These are phyloP conservation scores for Procavia capensis DNA, from an alignment of 2,113 vertebrate genomes.

Conservation along the genomic window DNA sequence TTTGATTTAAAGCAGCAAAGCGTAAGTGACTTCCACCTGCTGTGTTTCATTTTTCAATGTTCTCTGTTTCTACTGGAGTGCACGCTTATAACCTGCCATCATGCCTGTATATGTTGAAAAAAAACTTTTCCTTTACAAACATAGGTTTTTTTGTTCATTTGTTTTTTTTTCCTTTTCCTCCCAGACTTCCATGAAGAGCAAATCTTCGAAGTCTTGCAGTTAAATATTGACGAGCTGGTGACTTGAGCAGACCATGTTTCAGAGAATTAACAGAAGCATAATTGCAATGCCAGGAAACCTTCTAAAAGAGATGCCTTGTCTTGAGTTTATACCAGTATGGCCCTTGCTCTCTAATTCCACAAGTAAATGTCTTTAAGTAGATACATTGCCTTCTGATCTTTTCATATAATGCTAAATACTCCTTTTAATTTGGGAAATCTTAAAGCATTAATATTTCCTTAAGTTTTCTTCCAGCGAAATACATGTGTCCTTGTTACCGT, in stretches of 20 bases:
- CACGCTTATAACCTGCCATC: not conserved
- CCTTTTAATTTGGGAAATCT: not conserved
- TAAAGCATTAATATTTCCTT: not conserved
- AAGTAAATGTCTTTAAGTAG: not conserved
- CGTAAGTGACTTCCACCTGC: not conserved
- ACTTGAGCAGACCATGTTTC: not conserved
- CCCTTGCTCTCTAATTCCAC: not conserved
- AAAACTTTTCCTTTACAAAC: not conserved
- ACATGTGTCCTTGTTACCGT: not conserved
- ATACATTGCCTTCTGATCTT: not conserved
- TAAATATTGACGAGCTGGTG: not conserved
- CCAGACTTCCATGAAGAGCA: not conserved
- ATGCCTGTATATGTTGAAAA: not conserved
- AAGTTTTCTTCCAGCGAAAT: not conserved
- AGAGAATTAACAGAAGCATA: not conserved
- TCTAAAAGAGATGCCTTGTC: not conserved
- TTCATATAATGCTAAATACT: not conserved
- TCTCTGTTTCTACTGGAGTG: constrained; percentile 39
- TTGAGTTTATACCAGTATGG: not conserved
- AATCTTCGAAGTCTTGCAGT: not conserved
- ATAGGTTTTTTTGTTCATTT: not conserved
- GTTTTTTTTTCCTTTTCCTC: too few species aligned
- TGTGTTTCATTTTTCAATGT: constrained; percentile 41
- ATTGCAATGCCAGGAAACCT: not conserved
- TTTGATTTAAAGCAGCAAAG: constrained; percentile 48